phyloP scores from a whole-genome alignment of 2,113 vertebrate genomes.

The Pelecanoides urinatrix region DNA sequence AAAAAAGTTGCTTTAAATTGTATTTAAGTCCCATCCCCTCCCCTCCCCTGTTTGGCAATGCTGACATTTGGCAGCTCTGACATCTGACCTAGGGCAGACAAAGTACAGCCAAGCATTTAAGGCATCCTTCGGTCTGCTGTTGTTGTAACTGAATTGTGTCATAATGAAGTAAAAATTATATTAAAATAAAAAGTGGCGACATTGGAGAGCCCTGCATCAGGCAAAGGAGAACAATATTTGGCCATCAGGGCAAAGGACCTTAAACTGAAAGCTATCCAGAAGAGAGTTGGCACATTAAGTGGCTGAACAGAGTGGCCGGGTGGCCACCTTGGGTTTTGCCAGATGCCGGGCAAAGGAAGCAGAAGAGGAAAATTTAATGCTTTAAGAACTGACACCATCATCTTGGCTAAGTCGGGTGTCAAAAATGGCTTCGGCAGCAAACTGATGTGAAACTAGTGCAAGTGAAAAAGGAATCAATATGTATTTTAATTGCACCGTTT shows the following conservation, averaged over 20 bases:
- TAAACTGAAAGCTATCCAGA: not conserved
- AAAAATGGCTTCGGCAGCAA: not conserved
- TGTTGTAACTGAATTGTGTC: not conserved
- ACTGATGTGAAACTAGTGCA: not conserved
- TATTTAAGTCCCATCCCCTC: not conserved
- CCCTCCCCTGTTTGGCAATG: not conserved
- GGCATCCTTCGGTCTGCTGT: not conserved
- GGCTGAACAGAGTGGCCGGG: not conserved
- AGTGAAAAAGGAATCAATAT: not conserved
- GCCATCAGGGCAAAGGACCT: not conserved
- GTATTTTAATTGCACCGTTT: not conserved
- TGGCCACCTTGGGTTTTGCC: not conserved
- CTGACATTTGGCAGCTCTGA: conserved; percentile 19
- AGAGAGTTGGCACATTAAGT: not conserved
- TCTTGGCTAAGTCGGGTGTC: not conserved
- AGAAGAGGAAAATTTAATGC: not conserved
- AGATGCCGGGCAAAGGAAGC: not conserved
- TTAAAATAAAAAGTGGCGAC: not conserved
- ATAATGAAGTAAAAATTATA: not conserved
- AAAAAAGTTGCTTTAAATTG: not conserved
- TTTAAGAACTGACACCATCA: not conserved
- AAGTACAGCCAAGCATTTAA: conserved; percentile 2
- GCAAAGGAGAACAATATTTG: not conserved
- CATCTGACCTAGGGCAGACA: conserved; percentile 15
- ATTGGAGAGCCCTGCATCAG: not conserved